Conservation (phyloP, 2,888 invertebrate genomes). For the Tenthredo distinguenda region DNA sequence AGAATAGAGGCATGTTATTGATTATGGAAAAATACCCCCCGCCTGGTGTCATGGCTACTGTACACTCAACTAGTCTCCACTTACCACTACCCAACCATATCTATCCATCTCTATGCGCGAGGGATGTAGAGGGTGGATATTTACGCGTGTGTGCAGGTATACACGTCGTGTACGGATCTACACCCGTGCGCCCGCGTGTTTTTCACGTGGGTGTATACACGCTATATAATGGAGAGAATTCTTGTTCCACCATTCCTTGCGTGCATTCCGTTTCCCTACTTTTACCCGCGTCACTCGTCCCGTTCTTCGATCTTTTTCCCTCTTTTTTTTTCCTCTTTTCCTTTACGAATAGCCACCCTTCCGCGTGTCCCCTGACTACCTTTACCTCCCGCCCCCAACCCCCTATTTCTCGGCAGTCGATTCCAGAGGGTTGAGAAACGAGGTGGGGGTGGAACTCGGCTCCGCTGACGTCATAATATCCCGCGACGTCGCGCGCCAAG, state of each 20-base stretch:
- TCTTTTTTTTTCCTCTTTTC: background rate
- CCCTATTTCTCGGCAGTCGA: constrained; percentile 29
- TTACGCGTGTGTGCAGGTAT: background rate
- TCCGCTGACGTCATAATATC: constrained; percentile 34
- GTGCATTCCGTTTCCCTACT: constrained; percentile 60
- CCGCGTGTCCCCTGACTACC: background rate
- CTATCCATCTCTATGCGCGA: background rate
- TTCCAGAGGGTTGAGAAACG: constrained; percentile 28
- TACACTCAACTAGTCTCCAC: constrained; percentile 57
- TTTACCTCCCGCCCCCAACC: background rate
- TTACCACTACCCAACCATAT: constrained; percentile 45
- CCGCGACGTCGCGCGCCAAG: constrained; percentile 31
- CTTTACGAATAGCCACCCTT: constrained; percentile 14
- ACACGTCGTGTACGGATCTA: background rate
- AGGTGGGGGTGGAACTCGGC: constrained; percentile 35
- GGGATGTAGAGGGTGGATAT: background rate
- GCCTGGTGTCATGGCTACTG: constrained; percentile 71
- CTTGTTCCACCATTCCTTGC: constrained; percentile 59
- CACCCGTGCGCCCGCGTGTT: too few relatives aligned
- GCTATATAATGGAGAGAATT: background rate
- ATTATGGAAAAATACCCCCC: constrained; percentile 75
- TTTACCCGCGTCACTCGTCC: constrained; percentile 59
- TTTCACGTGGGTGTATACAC: background rate
- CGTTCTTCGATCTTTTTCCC: constrained; percentile 53
- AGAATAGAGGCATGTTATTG: constrained; percentile 76